Conservation (phyloP, 2,888 invertebrate genomes). For the Papilio elwesi region DNA sequence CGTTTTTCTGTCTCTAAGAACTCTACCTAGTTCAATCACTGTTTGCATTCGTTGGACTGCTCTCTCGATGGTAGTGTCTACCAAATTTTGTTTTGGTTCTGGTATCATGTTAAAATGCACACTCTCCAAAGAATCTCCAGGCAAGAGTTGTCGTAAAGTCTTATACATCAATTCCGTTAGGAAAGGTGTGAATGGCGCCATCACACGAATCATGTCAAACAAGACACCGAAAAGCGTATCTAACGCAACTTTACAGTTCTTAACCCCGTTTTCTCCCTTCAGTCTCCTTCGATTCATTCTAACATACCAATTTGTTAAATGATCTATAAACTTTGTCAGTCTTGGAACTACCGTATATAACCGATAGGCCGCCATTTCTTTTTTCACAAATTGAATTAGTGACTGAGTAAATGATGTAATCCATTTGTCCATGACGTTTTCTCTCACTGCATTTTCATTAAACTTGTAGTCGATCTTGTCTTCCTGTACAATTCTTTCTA, state of each 20-base stretch:
- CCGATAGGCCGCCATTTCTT: slow-evolving; percentile 97
- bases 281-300: slow-evolving; percentile 97
- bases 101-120: slow-evolving; percentile 97
- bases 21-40: slow-evolving; percentile 96
- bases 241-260: slow-evolving; percentile 93
- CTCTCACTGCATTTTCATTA: slow-evolving; percentile 79
- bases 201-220: slow-evolving; percentile 94
- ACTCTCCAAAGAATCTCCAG: slow-evolving; percentile 86
- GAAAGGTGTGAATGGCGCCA: slow-evolving; percentile 99
- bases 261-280: slow-evolving; percentile 93
- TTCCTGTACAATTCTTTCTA: slow-evolving; percentile 91
- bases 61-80: slow-evolving; percentile 93
- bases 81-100: slow-evolving; percentile 86
- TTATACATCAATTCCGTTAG: slow-evolving; percentile 98
- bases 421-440: slow-evolving; percentile 98
- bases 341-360: slow-evolving; percentile 97
- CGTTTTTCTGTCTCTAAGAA: slow-evolving; percentile 96
- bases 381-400: slow-evolving; percentile 92
- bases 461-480: slow-evolving; percentile 83
- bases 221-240: slow-evolving; percentile 95
- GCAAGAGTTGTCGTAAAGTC: slow-evolving; percentile 88
- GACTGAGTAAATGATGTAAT: slow-evolving; percentile 98
- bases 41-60: slow-evolving; percentile 97
- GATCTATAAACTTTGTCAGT: slow-evolving; percentile 97
- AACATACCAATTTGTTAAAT: slow-evolving; percentile 99